These are phyloP conservation scores for Leptoclinus maculatus DNA, from an alignment of 2,797 vertebrate genomes.

Conservation along the genomic window DNA sequence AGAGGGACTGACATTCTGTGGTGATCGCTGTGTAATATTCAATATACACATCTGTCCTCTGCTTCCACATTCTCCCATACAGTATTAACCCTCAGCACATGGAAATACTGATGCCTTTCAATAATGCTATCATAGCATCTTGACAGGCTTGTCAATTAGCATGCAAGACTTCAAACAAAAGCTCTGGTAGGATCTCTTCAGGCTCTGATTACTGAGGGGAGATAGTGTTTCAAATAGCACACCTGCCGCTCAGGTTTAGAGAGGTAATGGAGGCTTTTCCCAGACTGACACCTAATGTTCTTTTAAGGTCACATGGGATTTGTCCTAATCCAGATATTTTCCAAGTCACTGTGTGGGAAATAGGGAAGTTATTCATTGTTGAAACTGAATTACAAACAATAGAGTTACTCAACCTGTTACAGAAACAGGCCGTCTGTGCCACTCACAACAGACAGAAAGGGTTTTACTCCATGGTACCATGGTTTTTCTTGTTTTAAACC, in stretches of 20 bases:
- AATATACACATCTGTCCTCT: conserved; percentile 19
- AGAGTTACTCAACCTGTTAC: too few species aligned
- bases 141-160: conserved; percentile 46
- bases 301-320: conserved; percentile 30
- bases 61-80: conserved; percentile 14
- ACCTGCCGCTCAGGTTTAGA: conserved; percentile 54
- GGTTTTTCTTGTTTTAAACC: too few species aligned
- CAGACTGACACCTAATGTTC: conserved; percentile 15
- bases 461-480: too few species aligned
- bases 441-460: too few species aligned
- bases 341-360: conserved; percentile 5
- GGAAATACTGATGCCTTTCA: conserved; percentile 42
- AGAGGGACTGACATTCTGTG: conserved; percentile 55
- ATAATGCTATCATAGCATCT: conserved; percentile 40
- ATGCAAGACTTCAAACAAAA: conserved; percentile 42
- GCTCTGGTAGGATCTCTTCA: conserved; percentile 44
- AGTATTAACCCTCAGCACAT: conserved; percentile 22
- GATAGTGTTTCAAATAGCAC: conserved; percentile 56
- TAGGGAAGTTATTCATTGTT: background rate
- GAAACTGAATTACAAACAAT: conserved; percentile 10
- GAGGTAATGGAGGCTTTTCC: conserved; percentile 37
- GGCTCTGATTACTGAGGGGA: conserved; percentile 52
- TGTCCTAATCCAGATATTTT: conserved; percentile 42
- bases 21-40: conserved; percentile 56
- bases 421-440: too few species aligned